These are phyloP conservation scores for Aurelia sp. DNA, from an alignment of 30 jellyfish, hydroid and myxozoan genomes.

Conservation along the genomic window DNA sequence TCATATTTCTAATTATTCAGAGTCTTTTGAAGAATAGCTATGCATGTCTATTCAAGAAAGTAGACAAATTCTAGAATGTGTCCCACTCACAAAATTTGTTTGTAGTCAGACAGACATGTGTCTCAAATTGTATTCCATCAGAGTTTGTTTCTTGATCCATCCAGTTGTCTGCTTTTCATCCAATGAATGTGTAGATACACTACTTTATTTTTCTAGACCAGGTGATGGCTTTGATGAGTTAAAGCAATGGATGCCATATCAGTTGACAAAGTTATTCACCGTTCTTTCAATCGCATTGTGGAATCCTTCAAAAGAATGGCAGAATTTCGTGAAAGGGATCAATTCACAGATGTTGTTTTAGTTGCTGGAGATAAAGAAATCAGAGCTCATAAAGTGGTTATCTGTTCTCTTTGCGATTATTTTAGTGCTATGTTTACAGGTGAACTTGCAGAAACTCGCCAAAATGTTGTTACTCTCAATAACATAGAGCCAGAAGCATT, in stretches of 20 bases:
- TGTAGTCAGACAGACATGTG: too few relatives aligned
- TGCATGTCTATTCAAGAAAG: too few relatives aligned
- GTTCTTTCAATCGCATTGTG: slow-evolving; percentile 30
- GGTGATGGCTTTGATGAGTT: slow-evolving; percentile 4
- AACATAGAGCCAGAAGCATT: slow-evolving; percentile 93
- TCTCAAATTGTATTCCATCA: too few relatives aligned
- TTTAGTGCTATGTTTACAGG: slow-evolving; percentile 91
- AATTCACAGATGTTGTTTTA: slow-evolving; percentile 81
- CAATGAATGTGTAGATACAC: too few relatives aligned
- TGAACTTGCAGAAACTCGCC: slow-evolving; percentile 84
- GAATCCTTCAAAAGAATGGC: slow-evolving; percentile 87
- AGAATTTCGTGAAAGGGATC: slow-evolving; percentile 66
- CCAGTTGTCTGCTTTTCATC: too few relatives aligned
- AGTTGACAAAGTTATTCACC: slow-evolving; percentile 80
- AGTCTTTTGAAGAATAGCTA: too few relatives aligned
- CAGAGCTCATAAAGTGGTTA: slow-evolving; percentile 88
- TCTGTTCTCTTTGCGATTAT: slow-evolving; percentile 85
- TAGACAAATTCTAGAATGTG: too few relatives aligned
- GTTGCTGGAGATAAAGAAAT: slow-evolving; percentile 87
- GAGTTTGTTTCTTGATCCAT: too few relatives aligned
- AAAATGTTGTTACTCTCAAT: slow-evolving; percentile 83
- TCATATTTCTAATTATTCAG: too few relatives aligned
- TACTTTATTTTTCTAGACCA: neutral
- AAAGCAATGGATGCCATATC: slow-evolving; percentile 63
- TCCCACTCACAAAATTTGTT: too few relatives aligned